phyloP scores from a whole-genome alignment of 2,113 vertebrate genomes.

The Tonatia bakeri region DNA sequence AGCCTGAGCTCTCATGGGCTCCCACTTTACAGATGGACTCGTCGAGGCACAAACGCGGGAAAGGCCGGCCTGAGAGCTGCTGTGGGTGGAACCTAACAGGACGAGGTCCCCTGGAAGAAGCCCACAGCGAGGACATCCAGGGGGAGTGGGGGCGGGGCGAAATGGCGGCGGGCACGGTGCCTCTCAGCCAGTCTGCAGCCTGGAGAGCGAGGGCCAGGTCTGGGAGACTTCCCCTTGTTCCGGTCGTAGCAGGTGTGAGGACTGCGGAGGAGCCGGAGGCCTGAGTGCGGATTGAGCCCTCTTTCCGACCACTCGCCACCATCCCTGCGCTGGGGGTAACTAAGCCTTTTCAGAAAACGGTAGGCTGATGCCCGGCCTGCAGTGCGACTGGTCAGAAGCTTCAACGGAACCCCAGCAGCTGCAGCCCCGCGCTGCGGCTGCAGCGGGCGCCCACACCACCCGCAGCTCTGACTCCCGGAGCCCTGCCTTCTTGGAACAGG shows the following conservation, averaged over 20 bases:
- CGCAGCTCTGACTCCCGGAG: neutral
- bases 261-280: no score
- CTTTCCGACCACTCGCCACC: neutral
- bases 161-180: neutral
- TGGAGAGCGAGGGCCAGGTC: neutral
- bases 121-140: neutral
- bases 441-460: neutral
- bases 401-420: neutral
- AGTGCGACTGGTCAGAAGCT: neutral
- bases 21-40: neutral
- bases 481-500: neutral
- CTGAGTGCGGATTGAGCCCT: neutral
- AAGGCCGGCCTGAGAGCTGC: neutral
- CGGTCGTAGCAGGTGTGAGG: neutral
- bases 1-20: neutral
- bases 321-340: neutral
- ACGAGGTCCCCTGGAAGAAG: neutral
- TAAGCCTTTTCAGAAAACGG: neutral
- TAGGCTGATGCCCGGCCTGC: rapidly evolving
- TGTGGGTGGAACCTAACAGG: no score
- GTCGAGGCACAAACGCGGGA: neutral
- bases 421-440: neutral
- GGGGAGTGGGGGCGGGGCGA: neutral
- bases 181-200: neutral
- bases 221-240: neutral